Base-by-base conservation (phyloP, 2,888 invertebrate species). In the Busseola fusca region DNA sequence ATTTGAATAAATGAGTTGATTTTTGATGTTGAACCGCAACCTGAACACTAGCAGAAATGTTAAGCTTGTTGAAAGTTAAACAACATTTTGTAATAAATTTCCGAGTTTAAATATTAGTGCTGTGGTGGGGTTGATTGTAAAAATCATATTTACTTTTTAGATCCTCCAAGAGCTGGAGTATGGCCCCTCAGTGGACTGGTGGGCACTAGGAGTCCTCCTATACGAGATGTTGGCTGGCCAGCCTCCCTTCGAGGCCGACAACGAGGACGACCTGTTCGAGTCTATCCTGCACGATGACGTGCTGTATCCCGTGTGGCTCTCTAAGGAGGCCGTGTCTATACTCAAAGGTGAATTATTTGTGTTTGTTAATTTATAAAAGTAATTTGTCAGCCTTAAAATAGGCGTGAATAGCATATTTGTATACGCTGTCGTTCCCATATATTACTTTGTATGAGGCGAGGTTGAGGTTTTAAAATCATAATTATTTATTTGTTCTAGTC, bases 201-300 rank as follows among this genome's bases (percentile, higher is more conserved):
- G 99, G 99, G 99, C 99, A 78, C 96, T 99, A 82, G 99, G 99
- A 66, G 99, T 99, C 74, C 96, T 99, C 60, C 98, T 99, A 98
- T 99, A 99, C 94, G 99, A 99, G 96, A 99, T 99, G 99, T 98
- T 99, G 98, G 99, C 99, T 1, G 99, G 99, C 0, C 99, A 99
- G 94, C 99, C 99, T 74, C 99, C 99, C 21, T 99, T 99, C 95
- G 99, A 99, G 96, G 99, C 99, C 7, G 99, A 99, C 95, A 99
- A 99, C 96, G 99, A 99, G 95, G 99, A 99, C 93, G 99, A 99
- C 93, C 96, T 99, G 77, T 99, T 99, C 96, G 99, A 99, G 95
- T 98, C 99, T 82, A 99, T 99, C 91, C 96, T 99, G 87, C 99
- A 99, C 92, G 99, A 99, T 92, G 99, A 99, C 94, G 99, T 99